Evolutionary conservation across 2,113 vertebrate species (phyloP).

Genomic region (Corythoichthys intestinalis): DNA sequence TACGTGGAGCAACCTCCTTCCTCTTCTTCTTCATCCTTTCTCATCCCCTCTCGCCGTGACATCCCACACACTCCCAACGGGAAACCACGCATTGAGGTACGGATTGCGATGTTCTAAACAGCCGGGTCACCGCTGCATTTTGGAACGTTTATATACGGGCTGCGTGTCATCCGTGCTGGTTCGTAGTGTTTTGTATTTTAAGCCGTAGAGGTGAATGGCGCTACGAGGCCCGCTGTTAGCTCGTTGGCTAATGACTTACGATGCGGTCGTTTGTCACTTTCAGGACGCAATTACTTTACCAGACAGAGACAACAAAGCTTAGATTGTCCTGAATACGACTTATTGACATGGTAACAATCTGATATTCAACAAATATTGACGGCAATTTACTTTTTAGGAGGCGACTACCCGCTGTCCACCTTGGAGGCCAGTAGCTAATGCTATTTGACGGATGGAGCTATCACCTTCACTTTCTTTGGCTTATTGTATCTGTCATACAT

Average conservation of each 20-base stretch:
- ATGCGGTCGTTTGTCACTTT: slow-evolving; percentile 39
- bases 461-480: slow-evolving; percentile 1
- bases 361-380: not conserved
- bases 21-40: slow-evolving; percentile 41
- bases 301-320: not conserved
- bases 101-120: not conserved
- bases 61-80: slow-evolving; percentile 46
- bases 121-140: not conserved
- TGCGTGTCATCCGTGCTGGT: no score
- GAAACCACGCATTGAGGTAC: slow-evolving; percentile 51
- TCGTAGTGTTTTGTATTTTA: not conserved
- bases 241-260: slow-evolving; percentile 29
- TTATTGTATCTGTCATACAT: not conserved
- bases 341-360: not conserved
- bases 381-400: not conserved
- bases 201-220: not conserved
- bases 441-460: slow-evolving; percentile 37
- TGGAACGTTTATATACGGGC: not conserved
- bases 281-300: not conserved
- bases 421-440: slow-evolving; percentile 39
- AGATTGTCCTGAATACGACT: not conserved
- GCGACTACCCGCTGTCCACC: slow-evolving; percentile 23
- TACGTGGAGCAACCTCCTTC: slow-evolving; percentile 38
- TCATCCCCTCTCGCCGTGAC: slow-evolving; percentile 53
- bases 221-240: slow-evolving; percentile 53